Evolutionary conservation across 2,888 invertebrate genomes (phyloP).

Genomic region (Magallana nippona): DNA sequence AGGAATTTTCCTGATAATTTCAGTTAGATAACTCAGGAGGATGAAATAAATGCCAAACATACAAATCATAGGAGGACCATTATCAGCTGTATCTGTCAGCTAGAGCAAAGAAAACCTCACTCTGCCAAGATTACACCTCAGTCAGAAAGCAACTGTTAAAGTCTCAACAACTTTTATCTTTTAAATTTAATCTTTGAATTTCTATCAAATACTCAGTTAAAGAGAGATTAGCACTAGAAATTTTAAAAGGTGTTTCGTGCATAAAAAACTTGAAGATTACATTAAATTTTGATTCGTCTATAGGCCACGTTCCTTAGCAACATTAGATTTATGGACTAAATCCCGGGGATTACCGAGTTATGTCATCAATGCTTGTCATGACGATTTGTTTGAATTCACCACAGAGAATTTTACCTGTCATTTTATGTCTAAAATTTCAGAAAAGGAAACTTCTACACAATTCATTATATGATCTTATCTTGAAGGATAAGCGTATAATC

Average conservation of each 20-base stretch:
- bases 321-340: background rate
- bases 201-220: background rate
- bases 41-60: constrained; percentile 6
- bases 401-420: no score
- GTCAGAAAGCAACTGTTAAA: background rate
- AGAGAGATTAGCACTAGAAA: background rate
- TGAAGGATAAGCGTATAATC: no score
- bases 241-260: background rate
- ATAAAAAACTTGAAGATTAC: background rate
- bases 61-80: background rate
- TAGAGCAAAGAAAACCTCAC: background rate
- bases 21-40: background rate
- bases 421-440: no score
- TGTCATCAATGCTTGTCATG: no score
- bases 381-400: no score
- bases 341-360: no score
- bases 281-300: background rate
- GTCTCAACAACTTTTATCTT: background rate
- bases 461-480: no score
- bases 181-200: constrained; percentile 5
- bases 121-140: background rate
- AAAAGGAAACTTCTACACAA: no score
- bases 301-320: background rate
- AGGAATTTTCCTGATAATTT: constrained; percentile 22
- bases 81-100: constrained; percentile 12